A percentile compares a stretch with the other conserved stretches of the same genome.
Conservation (phyloP, 2,113 vertebrate genomes). For the Dicerorhinus sumatrensis region DNA sequence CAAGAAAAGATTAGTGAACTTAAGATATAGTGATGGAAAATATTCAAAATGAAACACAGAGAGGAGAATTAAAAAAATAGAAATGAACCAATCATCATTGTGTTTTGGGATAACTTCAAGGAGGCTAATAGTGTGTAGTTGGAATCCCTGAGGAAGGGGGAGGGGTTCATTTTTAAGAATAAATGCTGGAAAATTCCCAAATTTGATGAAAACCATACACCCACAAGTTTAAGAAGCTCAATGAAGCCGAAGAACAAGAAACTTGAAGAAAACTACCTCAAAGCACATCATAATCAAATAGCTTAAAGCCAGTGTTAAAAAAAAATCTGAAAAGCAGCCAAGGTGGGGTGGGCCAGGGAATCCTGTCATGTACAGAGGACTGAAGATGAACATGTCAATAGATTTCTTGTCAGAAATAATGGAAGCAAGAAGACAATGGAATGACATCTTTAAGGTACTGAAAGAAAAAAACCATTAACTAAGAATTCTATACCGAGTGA, state of each 20-base stretch:
- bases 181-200: neutral
- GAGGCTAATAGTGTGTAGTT: neutral
- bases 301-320: neutral
- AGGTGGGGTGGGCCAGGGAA: neutral
- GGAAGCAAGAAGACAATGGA: neutral
- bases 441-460: neutral
- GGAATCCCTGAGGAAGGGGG: neutral
- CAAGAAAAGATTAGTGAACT: neutral
- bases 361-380: neutral
- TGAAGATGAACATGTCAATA: neutral
- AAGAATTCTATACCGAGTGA: neutral
- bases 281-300: neutral
- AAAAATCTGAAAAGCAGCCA: neutral
- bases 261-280: neutral
- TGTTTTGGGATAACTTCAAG: neutral
- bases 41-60: slow-evolving; percentile 1
- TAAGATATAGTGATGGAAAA: neutral
- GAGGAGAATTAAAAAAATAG: neutral
- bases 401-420: slow-evolving; percentile 11
- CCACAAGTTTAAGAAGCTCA: neutral
- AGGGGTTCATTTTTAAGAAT: neutral
- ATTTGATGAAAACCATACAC: slow-evolving; percentile 2
- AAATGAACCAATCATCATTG: neutral
- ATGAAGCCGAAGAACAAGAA: neutral
- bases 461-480: neutral